Evolutionary conservation across 2,113 vertebrate species (phyloP), one percentile per base, ranked within the genome.

Genomic region (Stegastes partitus): DNA sequence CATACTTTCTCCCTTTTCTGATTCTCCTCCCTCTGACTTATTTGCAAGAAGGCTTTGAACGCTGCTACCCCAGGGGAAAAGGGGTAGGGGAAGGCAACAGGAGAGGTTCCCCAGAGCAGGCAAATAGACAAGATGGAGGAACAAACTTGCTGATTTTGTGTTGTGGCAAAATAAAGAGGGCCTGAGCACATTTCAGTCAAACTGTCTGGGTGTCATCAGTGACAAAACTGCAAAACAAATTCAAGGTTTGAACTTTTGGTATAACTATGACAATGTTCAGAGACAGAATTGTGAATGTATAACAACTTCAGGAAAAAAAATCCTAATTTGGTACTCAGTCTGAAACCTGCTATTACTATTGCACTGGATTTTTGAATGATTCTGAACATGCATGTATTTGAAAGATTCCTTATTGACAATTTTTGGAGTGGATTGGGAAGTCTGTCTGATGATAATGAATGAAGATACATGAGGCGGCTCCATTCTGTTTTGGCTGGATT

Each of bases 111-210:
- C 81, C 31, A n/a, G 37, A 81, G 79, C 62, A 67, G 72, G 67
- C 73, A 64, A 69, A 73, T 15, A 79, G 44, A 76, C 62, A 12
- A 42, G 21, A 71, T 45, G 47, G 23, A 69, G 37, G 71, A 86
- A 77, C 75, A 75, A 74, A 76, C 72, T 80, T 74, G 85, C 82
- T 73, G 58, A 79, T 70, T 23, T 67, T 67, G 50, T 63, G 59
- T 57, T 54, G 45, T 42, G 39, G 39, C 3, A 37, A 39, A 55
- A 69, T 15, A 58, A 82, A 55, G 21, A 50, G 11, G 11, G 10
- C 0, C 7, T 10, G 11, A 7, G 68, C 10, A 42, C 11, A 42
- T 42, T 34, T 34, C 31, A 34, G 31, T 34, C 7, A 34, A 34
- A 34, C 5, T 34, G 31, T 34, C 4, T 34, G 31, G 31, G 31